Conservation (phyloP, 2,888 invertebrate species). For the Cistogaster globosa region DNA sequence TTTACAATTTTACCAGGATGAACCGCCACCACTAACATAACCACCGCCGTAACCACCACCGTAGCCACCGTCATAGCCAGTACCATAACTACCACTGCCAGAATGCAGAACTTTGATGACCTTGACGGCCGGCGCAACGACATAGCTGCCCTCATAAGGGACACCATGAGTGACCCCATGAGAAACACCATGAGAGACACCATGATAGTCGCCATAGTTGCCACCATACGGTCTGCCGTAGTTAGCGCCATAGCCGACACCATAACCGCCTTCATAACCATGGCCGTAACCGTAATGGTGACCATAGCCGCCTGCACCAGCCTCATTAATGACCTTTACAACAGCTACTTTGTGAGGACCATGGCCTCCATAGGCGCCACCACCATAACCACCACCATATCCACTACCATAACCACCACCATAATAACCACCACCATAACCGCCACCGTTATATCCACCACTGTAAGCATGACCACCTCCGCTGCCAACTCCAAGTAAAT, state of each 20-base stretch:
- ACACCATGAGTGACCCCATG: slow-evolving; percentile 14
- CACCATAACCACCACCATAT: not conserved
- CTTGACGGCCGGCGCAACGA: slow-evolving; percentile 1
- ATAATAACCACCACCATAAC: not conserved
- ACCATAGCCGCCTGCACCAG: slow-evolving; percentile 16
- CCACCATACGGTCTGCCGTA: not conserved
- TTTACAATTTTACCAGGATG: slow-evolving; percentile 55
- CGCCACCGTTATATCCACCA: slow-evolving; percentile 11
- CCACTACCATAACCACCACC: slow-evolving; percentile 19
- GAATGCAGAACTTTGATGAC: slow-evolving; percentile 28
- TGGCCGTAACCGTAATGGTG: slow-evolving; percentile 18
- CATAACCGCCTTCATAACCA: slow-evolving; percentile 7
- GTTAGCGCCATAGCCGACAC: not conserved
- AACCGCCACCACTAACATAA: slow-evolving; percentile 13
- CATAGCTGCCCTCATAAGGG: not conserved
- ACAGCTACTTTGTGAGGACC: not conserved
- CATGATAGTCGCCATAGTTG: not conserved
- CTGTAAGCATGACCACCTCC: slow-evolving; percentile 4
- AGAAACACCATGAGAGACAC: not conserved
- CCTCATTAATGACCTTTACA: not conserved
- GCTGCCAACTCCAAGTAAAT: slow-evolving; percentile 49
- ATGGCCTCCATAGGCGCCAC: slow-evolving; percentile 20
- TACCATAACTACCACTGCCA: slow-evolving; percentile 10
- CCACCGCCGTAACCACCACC: slow-evolving; percentile 6
- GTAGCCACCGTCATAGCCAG: not conserved